Evolutionary conservation across 2,888 invertebrate genomes (phyloP).

Genomic region (Osmoderma eremita): DNA sequence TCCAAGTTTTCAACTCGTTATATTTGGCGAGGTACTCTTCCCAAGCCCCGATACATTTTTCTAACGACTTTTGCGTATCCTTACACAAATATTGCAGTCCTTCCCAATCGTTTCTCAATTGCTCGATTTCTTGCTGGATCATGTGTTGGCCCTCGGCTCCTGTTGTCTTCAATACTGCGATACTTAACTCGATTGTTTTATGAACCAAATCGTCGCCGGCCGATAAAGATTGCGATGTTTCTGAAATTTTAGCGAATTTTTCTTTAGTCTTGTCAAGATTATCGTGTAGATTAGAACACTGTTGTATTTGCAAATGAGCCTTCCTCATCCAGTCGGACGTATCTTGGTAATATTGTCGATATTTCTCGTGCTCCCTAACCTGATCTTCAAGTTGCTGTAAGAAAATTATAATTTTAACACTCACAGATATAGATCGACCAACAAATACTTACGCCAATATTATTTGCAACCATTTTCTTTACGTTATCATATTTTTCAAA

Average conservation of each 20-base stretch:
- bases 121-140: slow-evolving; percentile 83
- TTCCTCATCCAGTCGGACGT: slow-evolving; percentile 88
- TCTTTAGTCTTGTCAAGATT: slow-evolving; percentile 82
- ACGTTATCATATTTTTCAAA: slow-evolving; percentile 77
- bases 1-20: slow-evolving; percentile 79
- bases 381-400: slow-evolving; percentile 79
- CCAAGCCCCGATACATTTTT: slow-evolving; percentile 84
- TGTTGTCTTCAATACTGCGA: slow-evolving; percentile 78
- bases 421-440: neutral
- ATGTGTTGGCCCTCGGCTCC: slow-evolving; percentile 88
- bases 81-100: slow-evolving; percentile 79
- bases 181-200: slow-evolving; percentile 78
- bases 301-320: slow-evolving; percentile 82
- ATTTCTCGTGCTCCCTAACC: slow-evolving; percentile 87
- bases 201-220: slow-evolving; percentile 80
- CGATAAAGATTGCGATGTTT: slow-evolving; percentile 74
- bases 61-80: slow-evolving; percentile 79
- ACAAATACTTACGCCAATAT: slow-evolving; percentile 62
- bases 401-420: neutral
- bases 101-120: slow-evolving; percentile 84
- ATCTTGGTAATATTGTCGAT: slow-evolving; percentile 83
- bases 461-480: slow-evolving; percentile 72
- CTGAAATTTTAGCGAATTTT: slow-evolving; percentile 79
- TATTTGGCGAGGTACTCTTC: slow-evolving; percentile 79
- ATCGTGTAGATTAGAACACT: slow-evolving; percentile 87